A percentile compares a stretch with the other conserved stretches of the same genome.
These are phyloP conservation scores for Drosophila jambulina DNA, from an alignment of 1,140 invertebrate genomes.

Conservation along the genomic window DNA sequence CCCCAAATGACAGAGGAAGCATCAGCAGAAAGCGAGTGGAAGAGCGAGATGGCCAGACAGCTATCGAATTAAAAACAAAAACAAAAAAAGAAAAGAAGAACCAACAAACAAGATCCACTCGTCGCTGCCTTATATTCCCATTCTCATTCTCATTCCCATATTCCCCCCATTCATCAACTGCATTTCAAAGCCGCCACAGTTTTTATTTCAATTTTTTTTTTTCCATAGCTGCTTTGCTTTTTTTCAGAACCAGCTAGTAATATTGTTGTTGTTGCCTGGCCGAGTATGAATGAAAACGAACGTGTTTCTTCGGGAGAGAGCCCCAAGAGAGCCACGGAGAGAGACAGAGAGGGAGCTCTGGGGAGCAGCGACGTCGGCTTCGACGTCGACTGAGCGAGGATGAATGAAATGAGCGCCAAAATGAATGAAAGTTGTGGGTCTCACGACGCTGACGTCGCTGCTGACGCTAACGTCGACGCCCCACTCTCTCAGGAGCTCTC, in stretches of 20 bases:
- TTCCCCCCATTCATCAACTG: slow-evolving; percentile 79
- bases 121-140: slow-evolving; percentile 44
- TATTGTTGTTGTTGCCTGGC: slow-evolving; percentile 48
- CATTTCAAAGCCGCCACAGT: slow-evolving; percentile 72
- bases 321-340: slow-evolving; percentile 27
- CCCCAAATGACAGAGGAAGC: slow-evolving; percentile 57
- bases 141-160: slow-evolving; percentile 28
- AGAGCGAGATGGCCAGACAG: slow-evolving; percentile 37
- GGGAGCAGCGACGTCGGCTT: slow-evolving; percentile 25
- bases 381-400: slow-evolving; percentile 42
- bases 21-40: slow-evolving; percentile 9
- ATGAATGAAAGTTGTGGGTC: slow-evolving; percentile 77
- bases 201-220: slow-evolving; percentile 40
- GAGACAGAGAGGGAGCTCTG: slow-evolving; percentile 20
- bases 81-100: slow-evolving; percentile 30
- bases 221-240: slow-evolving; percentile 36
- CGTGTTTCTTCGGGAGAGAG: slow-evolving; percentile 64
- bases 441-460: slow-evolving; percentile 10
- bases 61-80: slow-evolving; percentile 47
- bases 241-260: slow-evolving; percentile 67
- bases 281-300: slow-evolving; percentile 81
- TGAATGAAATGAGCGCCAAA: slow-evolving; percentile 70
- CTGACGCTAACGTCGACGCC: slow-evolving; percentile 4
- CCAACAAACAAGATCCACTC: slow-evolving; percentile 51
- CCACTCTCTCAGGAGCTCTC: slow-evolving; percentile 33